These are phyloP conservation scores for Tamias sibiricus DNA, from an alignment of 2,113 vertebrate species.

Conservation along the genomic window DNA sequence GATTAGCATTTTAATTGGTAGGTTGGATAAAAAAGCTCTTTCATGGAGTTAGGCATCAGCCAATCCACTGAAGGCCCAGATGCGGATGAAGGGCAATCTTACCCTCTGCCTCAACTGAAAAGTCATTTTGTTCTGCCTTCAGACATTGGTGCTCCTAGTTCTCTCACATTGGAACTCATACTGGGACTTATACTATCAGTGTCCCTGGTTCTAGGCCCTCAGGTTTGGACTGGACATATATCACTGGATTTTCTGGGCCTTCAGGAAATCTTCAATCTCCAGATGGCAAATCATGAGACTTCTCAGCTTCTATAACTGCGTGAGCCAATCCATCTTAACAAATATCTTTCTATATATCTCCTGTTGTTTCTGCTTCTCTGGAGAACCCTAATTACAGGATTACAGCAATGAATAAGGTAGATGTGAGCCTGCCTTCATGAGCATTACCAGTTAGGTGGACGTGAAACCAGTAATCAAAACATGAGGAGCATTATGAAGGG, in stretches of 20 bases:
- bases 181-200: background rate
- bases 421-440: background rate
- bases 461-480: slow-evolving; percentile 2
- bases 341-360: background rate
- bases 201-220: background rate
- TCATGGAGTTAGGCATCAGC: too few species aligned
- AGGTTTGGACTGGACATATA: background rate
- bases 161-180: background rate
- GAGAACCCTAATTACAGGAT: background rate
- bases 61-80: background rate
- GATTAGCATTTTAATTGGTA: background rate
- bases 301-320: background rate
- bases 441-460: background rate
- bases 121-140: background rate
- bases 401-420: background rate
- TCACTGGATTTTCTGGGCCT: background rate
- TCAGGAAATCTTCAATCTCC: background rate
- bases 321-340: background rate
- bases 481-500: background rate
- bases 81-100: background rate
- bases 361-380: background rate
- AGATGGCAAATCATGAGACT: background rate
- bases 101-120: background rate
- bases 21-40: background rate
- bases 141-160: background rate